Percentiles rank a stretch among this genome's conserved stretches.
These are phyloP conservation scores for Ammospiza nelsoni DNA, from an alignment of 2,113 vertebrate genomes.

Conservation along the genomic window DNA sequence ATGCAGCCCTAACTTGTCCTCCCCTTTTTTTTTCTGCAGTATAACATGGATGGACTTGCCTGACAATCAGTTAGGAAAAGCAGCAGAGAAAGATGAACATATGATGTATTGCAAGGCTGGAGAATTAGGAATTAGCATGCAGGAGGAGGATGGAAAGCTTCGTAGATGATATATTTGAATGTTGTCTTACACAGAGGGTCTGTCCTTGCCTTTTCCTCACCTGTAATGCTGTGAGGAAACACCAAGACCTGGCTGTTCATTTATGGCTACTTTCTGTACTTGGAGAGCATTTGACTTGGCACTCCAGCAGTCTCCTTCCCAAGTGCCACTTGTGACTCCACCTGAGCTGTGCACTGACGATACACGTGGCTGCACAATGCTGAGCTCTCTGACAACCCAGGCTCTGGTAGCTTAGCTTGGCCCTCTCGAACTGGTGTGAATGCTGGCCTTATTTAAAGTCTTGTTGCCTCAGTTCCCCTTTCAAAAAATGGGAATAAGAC, in stretches of 20 bases:
- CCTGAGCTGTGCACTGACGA: background rate
- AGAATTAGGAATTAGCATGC: background rate
- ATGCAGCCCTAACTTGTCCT: background rate
- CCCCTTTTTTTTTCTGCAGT: background rate
- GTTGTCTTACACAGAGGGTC: background rate
- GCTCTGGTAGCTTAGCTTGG: background rate
- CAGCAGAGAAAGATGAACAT: background rate
- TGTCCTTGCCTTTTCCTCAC: background rate
- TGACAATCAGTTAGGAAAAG: background rate
- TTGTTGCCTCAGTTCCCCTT: conserved; percentile 37
- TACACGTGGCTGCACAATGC: fast-evolving
- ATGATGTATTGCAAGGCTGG: background rate
- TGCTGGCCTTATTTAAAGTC: background rate
- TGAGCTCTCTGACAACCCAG: background rate
- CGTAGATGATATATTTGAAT: background rate
- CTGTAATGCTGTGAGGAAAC: background rate
- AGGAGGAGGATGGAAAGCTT: background rate
- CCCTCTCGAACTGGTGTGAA: background rate
- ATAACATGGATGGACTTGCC: background rate
- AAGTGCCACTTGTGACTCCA: background rate
- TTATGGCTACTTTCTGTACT: background rate
- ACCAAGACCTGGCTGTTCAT: background rate
- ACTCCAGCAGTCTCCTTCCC: background rate
- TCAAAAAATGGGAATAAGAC: conserved; percentile 20
- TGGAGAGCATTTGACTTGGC: background rate